These are phyloP conservation scores for Passer montanus DNA, from an alignment of 2,113 vertebrate genomes.

Conservation along the genomic window DNA sequence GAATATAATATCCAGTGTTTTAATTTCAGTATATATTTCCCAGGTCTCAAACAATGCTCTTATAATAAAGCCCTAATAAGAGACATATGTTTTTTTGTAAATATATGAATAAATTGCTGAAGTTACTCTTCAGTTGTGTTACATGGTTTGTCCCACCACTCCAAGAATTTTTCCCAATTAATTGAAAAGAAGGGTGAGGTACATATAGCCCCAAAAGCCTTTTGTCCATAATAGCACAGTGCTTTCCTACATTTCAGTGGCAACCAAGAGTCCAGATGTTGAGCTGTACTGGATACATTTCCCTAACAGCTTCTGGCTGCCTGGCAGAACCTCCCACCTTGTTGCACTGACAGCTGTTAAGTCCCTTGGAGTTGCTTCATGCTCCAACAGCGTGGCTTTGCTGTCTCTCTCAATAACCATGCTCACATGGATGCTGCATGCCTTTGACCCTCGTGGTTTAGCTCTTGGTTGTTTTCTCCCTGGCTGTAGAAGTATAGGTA, in stretches of 20 bases:
- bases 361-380: background rate
- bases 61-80: background rate
- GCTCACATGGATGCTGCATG: background rate
- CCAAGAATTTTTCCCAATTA: background rate
- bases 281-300: background rate
- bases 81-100: slow-evolving; percentile 38
- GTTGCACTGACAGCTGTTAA: slow-evolving; percentile 8
- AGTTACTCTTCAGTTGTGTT: background rate
- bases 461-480: background rate
- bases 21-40: slow-evolving; percentile 12
- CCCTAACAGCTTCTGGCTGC: slow-evolving; percentile 51
- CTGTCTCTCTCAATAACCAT: background rate
- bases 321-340: slow-evolving; percentile 24
- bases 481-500: background rate
- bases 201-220: background rate
- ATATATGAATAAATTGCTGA: background rate
- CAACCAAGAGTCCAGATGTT: background rate
- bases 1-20: background rate
- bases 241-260: background rate
- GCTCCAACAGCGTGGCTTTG: background rate
- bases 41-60: background rate
- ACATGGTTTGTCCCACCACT: background rate
- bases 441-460: background rate
- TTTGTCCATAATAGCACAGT: background rate
- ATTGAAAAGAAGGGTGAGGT: background rate